Evolutionary conservation across 2,888 invertebrate species (phyloP), one percentile per base, ranked within the genome.

Genomic region (Hyposoter dolosus): DNA sequence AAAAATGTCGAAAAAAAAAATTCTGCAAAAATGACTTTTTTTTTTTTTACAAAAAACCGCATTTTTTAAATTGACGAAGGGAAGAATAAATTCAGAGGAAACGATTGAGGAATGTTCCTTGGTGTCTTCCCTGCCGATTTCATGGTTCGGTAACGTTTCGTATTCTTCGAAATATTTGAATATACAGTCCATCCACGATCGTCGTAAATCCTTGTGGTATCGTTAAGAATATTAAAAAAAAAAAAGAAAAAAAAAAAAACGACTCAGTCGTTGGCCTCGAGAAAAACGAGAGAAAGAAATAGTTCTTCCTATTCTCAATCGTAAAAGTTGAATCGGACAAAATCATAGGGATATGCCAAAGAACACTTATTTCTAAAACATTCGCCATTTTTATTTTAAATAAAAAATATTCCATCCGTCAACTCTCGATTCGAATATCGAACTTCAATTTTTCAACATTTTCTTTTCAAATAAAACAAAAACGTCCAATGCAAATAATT

Each of bases 121-220:
- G 32, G 32, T 9, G 50, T 53, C 53, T 32, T 66, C n/a, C 71
- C 10, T 15, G 35, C 7, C 28, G 65, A 76, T 65, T 71, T 71
- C 7, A 75, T 56, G 71, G 56, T 76, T 81, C 65, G 35, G 65
- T 81, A 65, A 56, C 53, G 53, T 19, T 35, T 9, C 35, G 32
- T 23, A 53, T 82, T 79, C 72, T 47, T 32, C 47, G 69, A 71
- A 79, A 82, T 71, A 32, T 82, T 40, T 17, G 28, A 60, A 45
- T 50, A 69, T 76, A 43, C 79, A 60, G 60, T 82, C 1, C 28
- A 28, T 60, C 53, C 12, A 63, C 60, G 77, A 43, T 47, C 76
- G 75, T 47, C 76, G 75, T 79, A 45, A 83, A 83, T 76, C 68
- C 76, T 65, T 40, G 7, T 12, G 60, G 66, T 45, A 28, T 28